Evolutionary conservation across 1,140 invertebrate species (phyloP), one percentile per base, ranked within the genome.

Genomic region (Zaprionus ghesquierei): DNA sequence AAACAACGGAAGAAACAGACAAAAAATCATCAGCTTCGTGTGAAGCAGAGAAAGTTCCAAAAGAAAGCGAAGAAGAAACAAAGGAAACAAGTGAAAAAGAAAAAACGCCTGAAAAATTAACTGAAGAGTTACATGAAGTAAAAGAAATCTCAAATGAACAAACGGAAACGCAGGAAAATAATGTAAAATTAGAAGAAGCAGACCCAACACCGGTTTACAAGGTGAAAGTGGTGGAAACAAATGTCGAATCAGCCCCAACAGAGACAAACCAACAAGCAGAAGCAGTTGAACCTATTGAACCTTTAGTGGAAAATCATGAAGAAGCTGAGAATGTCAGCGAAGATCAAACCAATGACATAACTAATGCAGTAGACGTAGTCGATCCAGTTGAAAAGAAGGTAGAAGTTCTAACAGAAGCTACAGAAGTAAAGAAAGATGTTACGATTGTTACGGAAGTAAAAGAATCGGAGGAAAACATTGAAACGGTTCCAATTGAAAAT

Each of bases 141-240:
- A 51, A 68, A 44, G 63, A 54, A 87, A 81, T 78, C 75, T 87
- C 82, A 79, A 62, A 55, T 8, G 70, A 73, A 69, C 55, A 66
- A 55, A 49, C 25, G 23, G 63, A 49, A 3, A 41, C 63, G 1
- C 6, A 63, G 8, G 46, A 66, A 46, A 6, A 15, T 3, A 15
- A 31, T 9, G 41, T 46, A 51, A 35, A 49, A 20, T 20, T 27
- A 6, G 41, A 41, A 4, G 31, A 54, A 31, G 18, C 18, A 20
- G 22, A 8, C 2, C n/a, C 23, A 6, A 15, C 22, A 44, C 41
- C 62, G 51, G 20, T 68, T 13, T 65, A 50, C 2, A 55, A 77
- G 15, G 54, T 65, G 9, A 62, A 65, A 31, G 60, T 69, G 3
- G 55, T 60, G 22, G 66, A 75, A 65, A 69, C 38, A 20, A 38